A percentile compares a stretch with the other conserved stretches of the same genome.
These are phyloP conservation scores for Synanthedon andrenaeformis DNA, from an alignment of 2,888 invertebrate genomes.

Conservation along the genomic window DNA sequence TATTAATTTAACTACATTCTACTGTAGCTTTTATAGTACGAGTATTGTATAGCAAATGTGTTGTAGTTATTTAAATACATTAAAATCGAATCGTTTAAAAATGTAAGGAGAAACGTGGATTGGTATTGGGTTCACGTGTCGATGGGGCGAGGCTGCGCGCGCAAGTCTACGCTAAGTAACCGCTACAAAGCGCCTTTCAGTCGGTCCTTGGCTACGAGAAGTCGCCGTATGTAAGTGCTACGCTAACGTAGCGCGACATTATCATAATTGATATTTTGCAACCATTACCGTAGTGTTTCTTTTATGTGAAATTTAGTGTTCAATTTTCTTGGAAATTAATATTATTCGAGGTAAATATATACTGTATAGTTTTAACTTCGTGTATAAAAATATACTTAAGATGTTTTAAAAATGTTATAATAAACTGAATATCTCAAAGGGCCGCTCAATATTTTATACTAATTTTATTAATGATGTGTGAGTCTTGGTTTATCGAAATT, in stretches of 20 bases:
- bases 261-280: conserved; percentile 7
- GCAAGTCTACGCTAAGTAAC: conserved; percentile 41
- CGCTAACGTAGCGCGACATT: conserved; percentile 9
- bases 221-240: conserved; percentile 18
- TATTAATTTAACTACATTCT: not conserved
- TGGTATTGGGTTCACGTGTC: conserved; percentile 59
- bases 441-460: no score
- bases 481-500: no score
- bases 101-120: conserved; percentile 44
- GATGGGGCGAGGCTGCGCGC: conserved; percentile 65
- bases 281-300: conserved; percentile 10
- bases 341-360: not conserved
- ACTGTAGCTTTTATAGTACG: not conserved
- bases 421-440: no score
- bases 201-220: conserved; percentile 49
- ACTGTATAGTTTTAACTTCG: not conserved
- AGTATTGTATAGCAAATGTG: not conserved
- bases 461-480: no score
- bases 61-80: not conserved
- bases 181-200: conserved; percentile 47
- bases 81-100: conserved; percentile 30
- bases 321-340: not conserved
- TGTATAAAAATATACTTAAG: no score
- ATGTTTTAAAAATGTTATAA: no score
- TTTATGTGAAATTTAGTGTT: conserved; percentile 27